These are phyloP conservation scores for Baccha elongata DNA, from an alignment of 2,888 invertebrate genomes.

Conservation along the genomic window DNA sequence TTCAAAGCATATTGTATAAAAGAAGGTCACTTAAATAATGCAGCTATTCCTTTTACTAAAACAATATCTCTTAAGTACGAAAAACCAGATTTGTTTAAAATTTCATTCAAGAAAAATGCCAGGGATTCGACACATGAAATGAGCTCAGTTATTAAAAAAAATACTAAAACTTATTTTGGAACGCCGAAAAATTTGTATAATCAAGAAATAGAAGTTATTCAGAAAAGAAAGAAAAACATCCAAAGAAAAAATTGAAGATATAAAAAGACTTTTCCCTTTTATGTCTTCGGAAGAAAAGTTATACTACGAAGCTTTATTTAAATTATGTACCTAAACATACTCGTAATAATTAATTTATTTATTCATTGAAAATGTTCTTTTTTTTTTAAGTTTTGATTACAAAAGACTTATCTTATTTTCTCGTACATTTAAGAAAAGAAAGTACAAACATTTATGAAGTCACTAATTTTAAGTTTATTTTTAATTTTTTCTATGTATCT, in stretches of 20 bases:
- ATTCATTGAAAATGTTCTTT: conserved; percentile 4
- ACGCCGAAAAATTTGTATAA: background rate
- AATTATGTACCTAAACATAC: background rate
- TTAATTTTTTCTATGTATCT: background rate
- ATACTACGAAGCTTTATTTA: conserved; percentile 1
- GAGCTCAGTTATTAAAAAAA: background rate
- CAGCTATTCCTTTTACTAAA: conserved; percentile 30
- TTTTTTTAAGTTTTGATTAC: background rate
- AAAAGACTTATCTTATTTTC: too few relatives aligned
- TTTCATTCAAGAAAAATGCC: background rate
- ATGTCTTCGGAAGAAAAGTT: background rate
- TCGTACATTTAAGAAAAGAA: background rate
- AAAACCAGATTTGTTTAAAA: conserved; percentile 20
- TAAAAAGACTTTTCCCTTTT: background rate
- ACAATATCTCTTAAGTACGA: conserved; percentile 4
- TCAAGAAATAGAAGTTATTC: background rate
- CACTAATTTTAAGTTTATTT: background rate
- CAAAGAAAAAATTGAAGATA: background rate
- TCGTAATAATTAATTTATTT: background rate
- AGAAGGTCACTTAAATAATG: conserved; percentile 6
- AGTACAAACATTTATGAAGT: background rate
- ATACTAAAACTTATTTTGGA: background rate
- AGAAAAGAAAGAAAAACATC: background rate
- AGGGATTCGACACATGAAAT: background rate
- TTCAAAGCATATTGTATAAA: background rate